Base-by-base conservation (phyloP, 2,113 vertebrate genomes). In the Eublepharis macularius region DNA sequence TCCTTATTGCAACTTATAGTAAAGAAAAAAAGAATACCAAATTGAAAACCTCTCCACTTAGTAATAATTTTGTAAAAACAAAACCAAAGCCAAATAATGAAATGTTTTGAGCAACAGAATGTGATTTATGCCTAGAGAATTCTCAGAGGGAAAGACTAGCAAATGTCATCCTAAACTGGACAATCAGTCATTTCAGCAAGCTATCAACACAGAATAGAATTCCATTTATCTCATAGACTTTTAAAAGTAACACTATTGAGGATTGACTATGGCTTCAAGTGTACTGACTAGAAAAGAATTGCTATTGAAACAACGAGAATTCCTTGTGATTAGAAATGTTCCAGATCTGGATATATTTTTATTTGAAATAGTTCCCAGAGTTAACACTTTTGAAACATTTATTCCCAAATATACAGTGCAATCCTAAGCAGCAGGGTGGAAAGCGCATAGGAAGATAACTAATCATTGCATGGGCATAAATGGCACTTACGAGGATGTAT, bases 341-440 rank as follows among this genome's bases (percentile, higher is more conserved):
- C 47, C 49, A 21, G 51, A 32, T 57, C n/a, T 24, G n/a, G 21
- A 73, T 80, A 39, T 17, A 68, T 11, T 39, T 66, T 19, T 6
- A 21, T 49, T 39, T 85, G 32, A 80, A 72, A 80, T 14, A 21
- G 39, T 10, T 85, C 26, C 68, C 63, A 41, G 60, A 80, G 24
- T 73, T 73, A 60, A 79, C n/a, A 36, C 32, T 36, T 73, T 80
- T 85, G 76, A 80, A 85, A 60, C 45, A 73, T 70, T 36, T 85
- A 73, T 26, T 26, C 60, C 49, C 6, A 51, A 51, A 7, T 51
- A 51, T 11, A 51, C 14, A 11, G n/a, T n/a, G n/a, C n/a, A n/a
- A n/a, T n/a, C n/a, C n/a, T n/a, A n/a, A n/a, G n/a, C n/a, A n/a
- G n/a, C n/a, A n/a, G n/a, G n/a, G n/a, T n/a, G n/a, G n/a, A n/a